These are phyloP conservation scores for Campaea margaritaria DNA, from an alignment of 2,888 invertebrate species.

Conservation along the genomic window DNA sequence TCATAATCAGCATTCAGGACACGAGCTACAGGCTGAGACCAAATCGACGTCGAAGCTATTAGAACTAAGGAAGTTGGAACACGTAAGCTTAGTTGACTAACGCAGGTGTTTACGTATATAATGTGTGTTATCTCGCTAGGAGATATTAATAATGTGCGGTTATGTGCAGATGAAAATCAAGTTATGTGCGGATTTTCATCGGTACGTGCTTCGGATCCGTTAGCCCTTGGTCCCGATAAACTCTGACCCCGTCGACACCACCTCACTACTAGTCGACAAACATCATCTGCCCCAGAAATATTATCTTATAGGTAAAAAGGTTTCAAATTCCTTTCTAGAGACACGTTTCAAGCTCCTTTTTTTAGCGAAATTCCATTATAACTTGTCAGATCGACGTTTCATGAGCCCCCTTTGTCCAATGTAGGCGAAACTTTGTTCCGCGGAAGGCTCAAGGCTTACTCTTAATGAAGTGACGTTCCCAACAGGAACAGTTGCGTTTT, in stretches of 20 bases:
- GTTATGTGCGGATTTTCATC: no score
- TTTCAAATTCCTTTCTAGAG: constrained; percentile 8
- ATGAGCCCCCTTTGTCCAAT: constrained; percentile 45
- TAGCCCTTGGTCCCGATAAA: no score
- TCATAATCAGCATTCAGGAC: constrained; percentile 10
- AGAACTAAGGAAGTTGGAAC: constrained; percentile 20
- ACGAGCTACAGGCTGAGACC: constrained; percentile 2
- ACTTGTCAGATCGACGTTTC: constrained; percentile 54
- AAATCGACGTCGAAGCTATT: constrained; percentile 22
- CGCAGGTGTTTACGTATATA: background rate
- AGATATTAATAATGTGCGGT: background rate
- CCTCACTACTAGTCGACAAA: no score
- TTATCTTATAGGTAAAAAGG: constrained; percentile 1
- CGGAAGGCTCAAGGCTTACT: constrained; percentile 44
- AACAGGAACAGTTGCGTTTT: constrained; percentile 61
- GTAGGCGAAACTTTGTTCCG: constrained; percentile 53
- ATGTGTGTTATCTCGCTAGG: background rate
- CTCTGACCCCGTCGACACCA: no score
- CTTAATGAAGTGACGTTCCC: constrained; percentile 60
- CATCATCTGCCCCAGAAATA: no score
- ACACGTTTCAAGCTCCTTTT: constrained; percentile 23
- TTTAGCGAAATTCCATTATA: constrained; percentile 54
- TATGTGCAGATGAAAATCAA: no score
- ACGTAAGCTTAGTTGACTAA: constrained; percentile 14
- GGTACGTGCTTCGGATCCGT: no score